Percentiles rank a stretch among this genome's conserved stretches.
Evolutionary conservation across 2,797 vertebrate genomes (phyloP).

Genomic region (Anguilla marmorata): DNA sequence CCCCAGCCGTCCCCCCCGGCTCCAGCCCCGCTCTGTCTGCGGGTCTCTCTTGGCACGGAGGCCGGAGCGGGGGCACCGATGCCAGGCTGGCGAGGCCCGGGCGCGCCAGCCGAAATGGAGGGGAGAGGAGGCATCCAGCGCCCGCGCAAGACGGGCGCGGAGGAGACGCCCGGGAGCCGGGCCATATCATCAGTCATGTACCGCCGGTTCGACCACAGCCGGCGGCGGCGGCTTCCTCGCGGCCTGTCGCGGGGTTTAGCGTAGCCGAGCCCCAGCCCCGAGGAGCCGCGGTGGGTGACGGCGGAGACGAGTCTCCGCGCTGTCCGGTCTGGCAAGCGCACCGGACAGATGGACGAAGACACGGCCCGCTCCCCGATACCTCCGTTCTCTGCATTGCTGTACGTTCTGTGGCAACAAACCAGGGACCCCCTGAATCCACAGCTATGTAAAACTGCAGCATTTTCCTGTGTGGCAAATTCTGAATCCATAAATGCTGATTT

Average conservation of each 20-base stretch:
- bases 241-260: conserved; percentile 12
- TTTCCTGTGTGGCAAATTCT: background rate
- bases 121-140: background rate
- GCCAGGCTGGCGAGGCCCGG: conserved; percentile 23
- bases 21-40: background rate
- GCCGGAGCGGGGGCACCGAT: background rate
- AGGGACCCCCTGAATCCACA: background rate
- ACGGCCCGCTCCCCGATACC: background rate
- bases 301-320: background rate
- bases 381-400: background rate
- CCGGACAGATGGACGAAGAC: background rate
- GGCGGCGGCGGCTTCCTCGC: background rate
- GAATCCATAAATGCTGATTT: too few relatives aligned
- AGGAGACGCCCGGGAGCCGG: background rate
- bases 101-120: background rate
- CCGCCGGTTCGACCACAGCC: conserved; percentile 3
- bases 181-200: conserved; percentile 23
- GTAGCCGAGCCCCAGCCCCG: background rate
- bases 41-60: conserved; percentile 10
- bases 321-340: background rate
- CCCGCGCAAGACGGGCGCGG: background rate
- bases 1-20: background rate
- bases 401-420: background rate
- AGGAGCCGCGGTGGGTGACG: background rate
- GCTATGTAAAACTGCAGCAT: background rate